Base-by-base conservation (phyloP, 1,140 invertebrate genomes). In the Apis florea region DNA sequence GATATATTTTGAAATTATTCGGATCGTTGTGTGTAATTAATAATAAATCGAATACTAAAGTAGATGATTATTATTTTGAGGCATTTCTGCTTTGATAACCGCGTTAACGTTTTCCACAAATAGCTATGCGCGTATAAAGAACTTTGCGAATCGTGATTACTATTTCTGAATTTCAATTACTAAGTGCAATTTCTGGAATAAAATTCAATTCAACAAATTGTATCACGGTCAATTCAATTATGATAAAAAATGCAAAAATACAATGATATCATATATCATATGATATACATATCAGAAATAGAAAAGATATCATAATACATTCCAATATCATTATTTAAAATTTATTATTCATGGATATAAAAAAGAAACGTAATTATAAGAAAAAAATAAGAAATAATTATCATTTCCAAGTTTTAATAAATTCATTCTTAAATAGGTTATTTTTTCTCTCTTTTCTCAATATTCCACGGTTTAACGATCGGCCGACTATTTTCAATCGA, bases 71-170 rank as follows among this genome's bases (percentile, higher is more conserved):
- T 53, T 51, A 19, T 66, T 53, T 15, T 9, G n/a, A 54, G 13
- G 26, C 59, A 49, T 67, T 67, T 77, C 31, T 66, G 63, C 51
- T 54, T 67, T 47, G 63, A 67, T 47, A 24, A 54, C 31, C 21
- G 15, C 26, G n/a, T 56, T 67, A 56, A 24, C 21, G 21, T 24
- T 19, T n/a, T 21, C n/a, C 2, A 31, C 13, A 66, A 47, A 15
- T 53, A 21, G 6, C 24, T 53, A 13, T 19, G 13, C 21, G 21
- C 26, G 5, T 40, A 40, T 40, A 40, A 5, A 40, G 31, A 4
- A 64, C 53, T 64, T 63, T 63, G 24, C 6, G 13, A 24, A 21
- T 63, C n/a, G n/a, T 6, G 58, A 51, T n/a, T 5, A 17, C 15
- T 49, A 10, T 21, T 59, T 11, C 21, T 10, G 2, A 21, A 24